These are phyloP conservation scores for Salvelinus alpinus DNA, from an alignment of 2,113 vertebrate species.

Conservation along the genomic window DNA sequence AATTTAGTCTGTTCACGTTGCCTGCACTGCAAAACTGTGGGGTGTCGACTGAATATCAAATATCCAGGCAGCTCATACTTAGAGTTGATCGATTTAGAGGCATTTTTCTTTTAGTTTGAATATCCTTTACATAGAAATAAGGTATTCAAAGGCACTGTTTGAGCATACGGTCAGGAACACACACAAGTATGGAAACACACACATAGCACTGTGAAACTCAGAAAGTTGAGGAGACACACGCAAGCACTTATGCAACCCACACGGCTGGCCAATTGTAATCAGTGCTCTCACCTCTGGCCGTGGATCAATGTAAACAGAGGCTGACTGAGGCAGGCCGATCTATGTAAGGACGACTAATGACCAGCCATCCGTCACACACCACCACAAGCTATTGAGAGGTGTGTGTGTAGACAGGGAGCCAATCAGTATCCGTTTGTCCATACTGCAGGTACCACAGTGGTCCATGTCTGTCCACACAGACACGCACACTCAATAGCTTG, in stretches of 20 bases:
- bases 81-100: neutral
- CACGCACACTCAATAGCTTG: no score
- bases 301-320: slow-evolving; percentile 29
- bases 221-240: neutral
- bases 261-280: slow-evolving; percentile 20
- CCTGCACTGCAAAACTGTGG: slow-evolving; percentile 50
- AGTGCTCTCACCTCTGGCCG: slow-evolving; percentile 1
- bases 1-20: slow-evolving; percentile 54
- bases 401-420: neutral
- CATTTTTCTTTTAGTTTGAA: no score
- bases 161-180: neutral
- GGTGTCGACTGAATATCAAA: slow-evolving; percentile 55
- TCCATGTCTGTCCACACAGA: no score
- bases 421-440: no score
- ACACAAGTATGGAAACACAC: neutral
- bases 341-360: slow-evolving; percentile 34
- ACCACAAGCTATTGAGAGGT: slow-evolving; percentile 14
- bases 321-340: slow-evolving; percentile 18
- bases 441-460: no score
- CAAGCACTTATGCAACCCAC: neutral
- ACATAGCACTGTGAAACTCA: neutral
- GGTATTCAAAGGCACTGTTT: neutral
- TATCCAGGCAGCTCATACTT: slow-evolving; percentile 23
- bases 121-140: neutral
- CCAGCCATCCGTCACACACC: slow-evolving; percentile 18